Conservation (phyloP, 1,140 invertebrate genomes). For the Listronotus oregonensis region DNA sequence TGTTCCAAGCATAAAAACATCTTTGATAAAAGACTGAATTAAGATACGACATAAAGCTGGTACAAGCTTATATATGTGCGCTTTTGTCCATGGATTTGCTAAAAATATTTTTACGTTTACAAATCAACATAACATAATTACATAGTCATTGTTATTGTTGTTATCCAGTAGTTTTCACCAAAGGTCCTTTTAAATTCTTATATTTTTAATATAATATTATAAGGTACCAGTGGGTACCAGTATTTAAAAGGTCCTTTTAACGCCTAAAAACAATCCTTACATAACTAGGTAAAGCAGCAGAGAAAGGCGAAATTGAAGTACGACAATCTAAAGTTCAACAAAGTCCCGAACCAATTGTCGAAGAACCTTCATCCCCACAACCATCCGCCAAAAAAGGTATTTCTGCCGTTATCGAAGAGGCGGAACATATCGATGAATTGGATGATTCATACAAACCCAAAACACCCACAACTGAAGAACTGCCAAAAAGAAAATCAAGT, state of each 20-base stretch:
- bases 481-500: slow-evolving; percentile 38
- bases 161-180: too few relatives aligned
- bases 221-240: too few relatives aligned
- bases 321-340: slow-evolving; percentile 30
- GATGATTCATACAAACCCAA: slow-evolving; percentile 19
- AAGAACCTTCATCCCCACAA: slow-evolving; percentile 47
- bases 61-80: slow-evolving; percentile 20
- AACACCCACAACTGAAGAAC: slow-evolving; percentile 28
- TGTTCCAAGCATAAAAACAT: slow-evolving; percentile 7
- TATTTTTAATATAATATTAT: too few relatives aligned
- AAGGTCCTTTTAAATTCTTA: too few relatives aligned
- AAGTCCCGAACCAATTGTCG: slow-evolving; percentile 47
- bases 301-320: slow-evolving; percentile 38
- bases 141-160: too few relatives aligned
- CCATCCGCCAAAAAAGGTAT: slow-evolving; percentile 56
- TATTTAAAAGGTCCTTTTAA: too few relatives aligned
- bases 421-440: slow-evolving; percentile 35
- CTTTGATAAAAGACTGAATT: background rate
- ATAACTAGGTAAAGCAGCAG: slow-evolving; percentile 41
- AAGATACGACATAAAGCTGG: background rate
- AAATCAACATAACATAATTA: too few relatives aligned
- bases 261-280: slow-evolving; percentile 8
- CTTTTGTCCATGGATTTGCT: slow-evolving; percentile 5
- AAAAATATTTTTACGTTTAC: too few relatives aligned
- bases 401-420: slow-evolving; percentile 40